Conservation (phyloP, 37 sponge, comb jelly and placozoan species). For the Aplysina aerophoba region DNA sequence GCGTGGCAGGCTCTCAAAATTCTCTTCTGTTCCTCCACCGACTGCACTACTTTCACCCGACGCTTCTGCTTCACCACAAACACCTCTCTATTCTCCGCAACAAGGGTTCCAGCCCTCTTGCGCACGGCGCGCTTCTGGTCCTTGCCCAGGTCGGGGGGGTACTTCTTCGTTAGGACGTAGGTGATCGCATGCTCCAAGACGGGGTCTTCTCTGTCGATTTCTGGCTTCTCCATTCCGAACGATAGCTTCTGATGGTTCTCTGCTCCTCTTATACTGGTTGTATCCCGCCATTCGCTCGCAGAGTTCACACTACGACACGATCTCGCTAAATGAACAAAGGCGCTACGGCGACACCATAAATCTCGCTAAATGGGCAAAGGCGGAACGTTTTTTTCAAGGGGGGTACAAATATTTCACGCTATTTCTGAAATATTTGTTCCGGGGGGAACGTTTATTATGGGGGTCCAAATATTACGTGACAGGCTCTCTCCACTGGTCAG, state of each 20-base stretch:
- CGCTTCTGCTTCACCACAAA: too few relatives aligned
- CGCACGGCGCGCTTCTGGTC: too few relatives aligned
- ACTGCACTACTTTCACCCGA: slow-evolving; percentile 37
- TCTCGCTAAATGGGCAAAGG: too few relatives aligned
- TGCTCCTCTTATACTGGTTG: slow-evolving; percentile 30
- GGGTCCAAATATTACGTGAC: neutral
- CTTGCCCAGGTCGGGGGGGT: too few relatives aligned
- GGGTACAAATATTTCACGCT: too few relatives aligned
- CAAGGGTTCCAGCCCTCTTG: too few relatives aligned
- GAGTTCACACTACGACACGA: neutral
- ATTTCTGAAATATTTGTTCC: too few relatives aligned
- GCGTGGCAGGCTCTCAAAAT: slow-evolving; percentile 43
- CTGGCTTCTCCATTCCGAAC: slow-evolving; percentile 32
- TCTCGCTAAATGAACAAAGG: neutral
- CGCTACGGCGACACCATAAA: too few relatives aligned
- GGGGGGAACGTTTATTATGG: neutral
- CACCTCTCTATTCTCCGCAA: too few relatives aligned
- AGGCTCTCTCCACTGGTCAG: neutral
- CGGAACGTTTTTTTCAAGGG: too few relatives aligned
- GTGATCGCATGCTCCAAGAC: slow-evolving; percentile 12
- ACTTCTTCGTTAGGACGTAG: slow-evolving; percentile 10
- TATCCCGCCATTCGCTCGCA: slow-evolving; percentile 23
- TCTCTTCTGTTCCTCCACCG: slow-evolving; percentile 44
- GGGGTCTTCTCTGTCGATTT: slow-evolving; percentile 28
- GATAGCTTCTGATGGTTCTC: slow-evolving; percentile 26